Evolutionary conservation across 35 echinoderm and acorn worm genomes (phyloP), one percentile per base, ranked within the genome.

Genomic region (Anneissia japonica): DNA sequence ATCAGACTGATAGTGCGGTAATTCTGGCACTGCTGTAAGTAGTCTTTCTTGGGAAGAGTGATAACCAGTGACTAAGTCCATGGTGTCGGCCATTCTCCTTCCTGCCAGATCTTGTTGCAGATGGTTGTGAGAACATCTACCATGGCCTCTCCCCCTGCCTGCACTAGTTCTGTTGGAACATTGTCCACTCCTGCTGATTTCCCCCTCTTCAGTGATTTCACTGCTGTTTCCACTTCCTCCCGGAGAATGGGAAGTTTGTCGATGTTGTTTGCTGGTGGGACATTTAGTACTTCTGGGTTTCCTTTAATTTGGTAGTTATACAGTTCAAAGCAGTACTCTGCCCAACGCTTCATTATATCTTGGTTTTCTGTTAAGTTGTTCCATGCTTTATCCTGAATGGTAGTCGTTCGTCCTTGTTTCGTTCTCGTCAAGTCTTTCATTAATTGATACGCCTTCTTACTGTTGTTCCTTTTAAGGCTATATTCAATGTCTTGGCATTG

Each of bases 31-130:
- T 30, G 76, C 51, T 93, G 82, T 0, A 86, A 55, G 36, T 82
- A 89, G 19, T 74, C 87, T 85, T 93, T 89, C 33, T 93, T 89
- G 19, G 87, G 83, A 10, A 93, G 87, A 13, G 82, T 89, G 46
- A 86, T 86, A 7, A 93, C 41, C 0, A 84, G 31, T 3, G 91
- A 86, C 45, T 93, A 46, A 11, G 86, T 89, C 80, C 91, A 89
- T 38, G 37, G 75, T 80, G 78, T 86, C 11, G 84, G 86, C 85
- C 55, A 87, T 5, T 88, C 38, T 35, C 87, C 81, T 43, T 73
- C 74, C 34, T 75, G 74, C 83, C 91, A 90, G 32, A 90, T 90
- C 82, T 89, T 80, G 29, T 90, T 93, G 56, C 91, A 90, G 30
- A 90, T 90, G 7, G 4, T 74, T 13, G 19, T 56, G 46, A 86